Percentiles rank a stretch among this genome's conserved stretches.
Evolutionary conservation across 2,888 invertebrate species (phyloP).

Genomic region (Pediacus dermestoides): DNA sequence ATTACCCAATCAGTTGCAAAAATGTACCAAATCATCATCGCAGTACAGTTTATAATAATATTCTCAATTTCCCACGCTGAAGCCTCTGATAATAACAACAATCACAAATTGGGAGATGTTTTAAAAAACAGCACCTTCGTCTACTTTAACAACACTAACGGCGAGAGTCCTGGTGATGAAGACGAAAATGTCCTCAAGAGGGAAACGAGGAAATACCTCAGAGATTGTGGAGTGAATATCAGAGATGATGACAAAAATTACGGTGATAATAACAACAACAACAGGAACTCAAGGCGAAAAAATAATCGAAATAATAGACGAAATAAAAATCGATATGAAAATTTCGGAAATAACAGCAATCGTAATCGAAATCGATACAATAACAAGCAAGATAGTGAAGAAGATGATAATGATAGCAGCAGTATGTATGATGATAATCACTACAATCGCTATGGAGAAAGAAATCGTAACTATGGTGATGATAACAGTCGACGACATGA

Average conservation of each 20-base stretch:
- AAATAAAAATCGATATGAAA: slow-evolving; percentile 15
- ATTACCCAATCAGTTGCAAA: too few relatives aligned
- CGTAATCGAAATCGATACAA: slow-evolving; percentile 18
- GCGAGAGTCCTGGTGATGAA: slow-evolving; percentile 13
- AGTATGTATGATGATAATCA: slow-evolving; percentile 13
- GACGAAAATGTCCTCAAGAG: slow-evolving; percentile 29
- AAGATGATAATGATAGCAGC: slow-evolving; percentile 13
- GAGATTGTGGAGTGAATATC: slow-evolving; percentile 36
- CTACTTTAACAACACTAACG: slow-evolving; percentile 13
- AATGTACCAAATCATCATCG: too few relatives aligned
- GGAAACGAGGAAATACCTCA: slow-evolving; percentile 35
- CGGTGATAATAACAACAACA: slow-evolving; percentile 4
- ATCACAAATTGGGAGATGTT: slow-evolving; percentile 4
- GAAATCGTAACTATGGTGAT: slow-evolving; percentile 3
- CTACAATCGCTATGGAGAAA: slow-evolving; percentile 5
- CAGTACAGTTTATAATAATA: too few relatives aligned
- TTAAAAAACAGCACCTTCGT: background rate
- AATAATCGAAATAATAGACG: slow-evolving; percentile 12
- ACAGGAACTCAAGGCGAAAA: slow-evolving; percentile 12
- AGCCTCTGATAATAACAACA: slow-evolving; percentile 5
- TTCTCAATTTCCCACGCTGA: too few relatives aligned
- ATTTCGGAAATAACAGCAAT: slow-evolving; percentile 14
- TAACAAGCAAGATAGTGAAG: slow-evolving; percentile 12
- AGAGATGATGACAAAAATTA: slow-evolving; percentile 13
- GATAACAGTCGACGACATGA: slow-evolving; percentile 3